These are phyloP conservation scores for Luperina testacea DNA, from an alignment of 2,888 invertebrate species.

Conservation along the genomic window DNA sequence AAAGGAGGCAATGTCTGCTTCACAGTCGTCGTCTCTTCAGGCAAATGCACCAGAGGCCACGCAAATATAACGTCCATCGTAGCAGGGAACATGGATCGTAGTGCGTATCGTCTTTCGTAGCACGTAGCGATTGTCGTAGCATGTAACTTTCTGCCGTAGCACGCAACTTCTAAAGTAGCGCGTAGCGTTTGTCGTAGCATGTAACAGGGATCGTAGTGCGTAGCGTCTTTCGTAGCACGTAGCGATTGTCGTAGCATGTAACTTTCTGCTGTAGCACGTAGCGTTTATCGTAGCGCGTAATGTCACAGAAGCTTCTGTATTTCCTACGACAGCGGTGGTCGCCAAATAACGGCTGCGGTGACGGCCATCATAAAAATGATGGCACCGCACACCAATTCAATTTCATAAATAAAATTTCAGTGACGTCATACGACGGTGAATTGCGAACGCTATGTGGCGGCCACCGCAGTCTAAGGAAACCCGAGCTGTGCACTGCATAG, in stretches of 20 bases:
- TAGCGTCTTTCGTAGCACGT: constrained; percentile 4
- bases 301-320: not conserved
- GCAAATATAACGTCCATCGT: not conserved
- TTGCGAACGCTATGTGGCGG: not conserved
- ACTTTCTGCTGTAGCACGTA: not conserved
- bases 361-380: not conserved
- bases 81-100: not conserved
- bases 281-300: not conserved
- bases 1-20: not conserved
- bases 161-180: not conserved
- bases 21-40: not conserved
- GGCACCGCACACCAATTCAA: not conserved
- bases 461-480: not conserved
- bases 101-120: not conserved
- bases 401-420: not conserved
- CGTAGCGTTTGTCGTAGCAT: not conserved
- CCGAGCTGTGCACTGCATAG: not conserved
- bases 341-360: not conserved
- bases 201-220: not conserved
- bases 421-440: not conserved
- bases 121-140: not conserved
- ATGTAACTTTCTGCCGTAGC: not conserved
- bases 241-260: not conserved
- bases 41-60: not conserved
- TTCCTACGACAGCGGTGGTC: not conserved